A percentile compares a stretch with the other conserved stretches of the same genome.
These are phyloP conservation scores for Ladona fulva DNA, from an alignment of 1,140 invertebrate species.

Conservation along the genomic window DNA sequence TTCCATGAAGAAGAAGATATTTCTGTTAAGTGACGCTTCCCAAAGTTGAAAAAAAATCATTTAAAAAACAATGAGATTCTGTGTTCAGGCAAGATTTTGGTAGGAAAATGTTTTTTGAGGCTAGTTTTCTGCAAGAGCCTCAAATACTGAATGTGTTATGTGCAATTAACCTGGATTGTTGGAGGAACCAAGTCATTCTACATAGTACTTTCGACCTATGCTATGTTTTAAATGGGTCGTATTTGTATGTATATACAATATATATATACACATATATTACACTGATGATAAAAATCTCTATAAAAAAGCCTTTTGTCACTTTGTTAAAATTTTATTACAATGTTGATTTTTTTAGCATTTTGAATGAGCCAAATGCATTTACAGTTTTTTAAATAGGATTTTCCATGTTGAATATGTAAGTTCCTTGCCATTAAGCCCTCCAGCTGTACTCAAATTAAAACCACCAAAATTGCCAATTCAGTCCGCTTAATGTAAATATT, in stretches of 20 bases:
- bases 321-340: neutral
- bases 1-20: neutral
- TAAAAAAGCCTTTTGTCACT: neutral
- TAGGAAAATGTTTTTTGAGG: neutral
- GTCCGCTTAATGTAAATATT: neutral
- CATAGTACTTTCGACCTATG: neutral
- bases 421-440: neutral
- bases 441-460: neutral
- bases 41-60: neutral
- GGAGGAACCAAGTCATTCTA: neutral
- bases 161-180: neutral
- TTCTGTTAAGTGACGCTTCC: neutral
- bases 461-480: neutral
- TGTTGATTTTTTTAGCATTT: slow-evolving; percentile 10
- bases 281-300: neutral
- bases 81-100: neutral
- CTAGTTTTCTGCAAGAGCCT: neutral
- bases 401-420: neutral
- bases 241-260: too few relatives aligned
- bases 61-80: neutral
- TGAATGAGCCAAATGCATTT: slow-evolving; percentile 1
- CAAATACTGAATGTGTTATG: neutral
- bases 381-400: neutral
- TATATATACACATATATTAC: neutral
- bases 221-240: neutral